Conservation (phyloP, 2,113 vertebrate genomes). For the Lanius collurio region DNA sequence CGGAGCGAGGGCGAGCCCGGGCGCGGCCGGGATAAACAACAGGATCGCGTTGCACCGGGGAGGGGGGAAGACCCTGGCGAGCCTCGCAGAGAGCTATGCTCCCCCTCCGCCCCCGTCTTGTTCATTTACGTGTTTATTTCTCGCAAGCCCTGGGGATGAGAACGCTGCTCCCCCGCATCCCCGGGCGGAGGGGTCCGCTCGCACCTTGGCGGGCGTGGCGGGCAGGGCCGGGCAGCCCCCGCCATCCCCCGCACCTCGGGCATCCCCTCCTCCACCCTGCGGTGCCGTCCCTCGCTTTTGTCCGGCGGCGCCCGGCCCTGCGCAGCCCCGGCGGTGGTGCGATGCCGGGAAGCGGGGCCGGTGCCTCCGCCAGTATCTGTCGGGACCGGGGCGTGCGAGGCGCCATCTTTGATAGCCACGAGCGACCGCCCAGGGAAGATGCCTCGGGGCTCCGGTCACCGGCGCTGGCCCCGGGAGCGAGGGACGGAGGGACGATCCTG, state of each 20-base stretch:
- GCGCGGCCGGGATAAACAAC: constrained; percentile 7
- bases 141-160: background rate
- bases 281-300: background rate
- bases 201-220: background rate
- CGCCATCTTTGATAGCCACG: constrained; percentile 46
- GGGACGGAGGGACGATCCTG: accelerated
- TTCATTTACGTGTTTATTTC: background rate
- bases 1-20: background rate
- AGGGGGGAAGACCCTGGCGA: background rate
- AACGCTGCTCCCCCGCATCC: background rate
- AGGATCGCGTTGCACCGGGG: background rate
- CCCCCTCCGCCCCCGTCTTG: background rate
- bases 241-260: background rate
- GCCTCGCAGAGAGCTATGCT: background rate
- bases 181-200: background rate
- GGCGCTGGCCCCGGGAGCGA: no score
- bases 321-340: background rate
- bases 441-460: background rate
- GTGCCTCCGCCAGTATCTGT: background rate
- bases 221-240: no score
- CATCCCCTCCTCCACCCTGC: background rate
- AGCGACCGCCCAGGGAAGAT: background rate
- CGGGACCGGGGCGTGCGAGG: background rate
- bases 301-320: no score
- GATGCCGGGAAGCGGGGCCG: background rate